phyloP scores from a whole-genome alignment of 2,113 vertebrate species.

The Bombycilla garrulus region DNA sequence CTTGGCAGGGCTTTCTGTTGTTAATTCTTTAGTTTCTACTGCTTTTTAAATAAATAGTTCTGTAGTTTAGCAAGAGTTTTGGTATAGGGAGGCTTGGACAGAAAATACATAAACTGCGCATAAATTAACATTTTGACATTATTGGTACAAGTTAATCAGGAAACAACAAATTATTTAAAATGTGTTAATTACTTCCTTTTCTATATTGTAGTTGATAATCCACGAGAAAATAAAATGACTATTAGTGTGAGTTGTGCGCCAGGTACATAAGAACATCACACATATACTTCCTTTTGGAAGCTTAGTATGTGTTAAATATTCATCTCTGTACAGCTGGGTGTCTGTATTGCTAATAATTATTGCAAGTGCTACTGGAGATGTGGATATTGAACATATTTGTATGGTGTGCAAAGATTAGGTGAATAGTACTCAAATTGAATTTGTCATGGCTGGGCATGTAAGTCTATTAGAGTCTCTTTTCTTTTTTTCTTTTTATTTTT shows the following conservation, averaged over 20 bases:
- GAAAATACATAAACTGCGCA: not conserved
- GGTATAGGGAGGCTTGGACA: not conserved
- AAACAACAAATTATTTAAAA: not conserved
- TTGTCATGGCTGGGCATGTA: not conserved
- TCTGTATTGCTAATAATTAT: not conserved
- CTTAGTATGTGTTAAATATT: not conserved
- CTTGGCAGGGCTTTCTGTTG: not conserved
- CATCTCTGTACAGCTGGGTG: not conserved
- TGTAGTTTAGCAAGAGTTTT: not conserved
- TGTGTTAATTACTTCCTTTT: not conserved
- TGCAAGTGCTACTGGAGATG: not conserved
- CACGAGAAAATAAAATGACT: not conserved
- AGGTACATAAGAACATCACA: not conserved
- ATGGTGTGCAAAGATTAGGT: not conserved
- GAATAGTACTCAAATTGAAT: not conserved
- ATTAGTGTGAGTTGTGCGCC: not conserved
- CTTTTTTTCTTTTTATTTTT: not conserved
- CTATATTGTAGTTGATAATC: not conserved
- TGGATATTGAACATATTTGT: not conserved
- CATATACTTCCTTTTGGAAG: not conserved
- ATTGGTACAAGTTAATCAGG: not conserved
- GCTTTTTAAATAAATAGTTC: not conserved
- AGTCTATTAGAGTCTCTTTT: not conserved
- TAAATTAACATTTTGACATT: not conserved
- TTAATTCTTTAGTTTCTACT: not conserved